Base-by-base conservation (phyloP, 2,797 vertebrate species). In the Enteromius radiatus region DNA sequence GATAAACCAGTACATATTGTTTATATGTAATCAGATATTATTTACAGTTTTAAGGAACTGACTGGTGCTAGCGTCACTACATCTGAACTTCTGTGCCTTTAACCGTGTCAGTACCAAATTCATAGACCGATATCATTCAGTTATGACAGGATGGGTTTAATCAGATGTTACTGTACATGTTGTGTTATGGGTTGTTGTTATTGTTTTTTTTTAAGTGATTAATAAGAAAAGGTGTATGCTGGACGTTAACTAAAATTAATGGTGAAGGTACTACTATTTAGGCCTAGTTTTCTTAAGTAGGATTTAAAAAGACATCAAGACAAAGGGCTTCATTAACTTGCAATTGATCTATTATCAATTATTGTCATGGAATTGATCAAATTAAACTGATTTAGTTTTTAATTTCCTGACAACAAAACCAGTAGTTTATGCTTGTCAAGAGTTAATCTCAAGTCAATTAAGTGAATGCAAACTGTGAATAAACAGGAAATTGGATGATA, bases 1-100 rank as follows among this genome's bases (percentile, higher is more conserved):
- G 41, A 75, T 52, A 41, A 74, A 65, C 76, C 64, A 36, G 36
- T 28, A 28, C 56, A 38, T 73, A 17, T 64, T 78, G 36, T 80
- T 83, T 14, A 49, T 11, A 71, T 54, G 49, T 11, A 33, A 65
- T 54, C 36, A 61, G 45, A 45, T 49, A 52, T 69, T 74, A 78
- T 76, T 15, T 75, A 67, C 38, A 36, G 15, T 28, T 56, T 63
- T 73, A 41, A 61, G 59, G 10, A 74, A 43, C 31, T 52, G 10
- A 36, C 19, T 49, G 63, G 28, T 81, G 17, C 31, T 33, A 17
- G 21, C 1, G n/a, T 80, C 43, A 65, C 78, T 21, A 56, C 31
- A 12, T 69, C 61, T 78, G 59, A 76, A 28, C 14, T 7, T 67
- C 19, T 36, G 26, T 64, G 36, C 43, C 23, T 80, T 80, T 36